A percentile compares a stretch with the other conserved stretches of the same genome.
phyloP scores from a whole-genome alignment of 2,888 invertebrate genomes.

The Pammene fasciana region DNA sequence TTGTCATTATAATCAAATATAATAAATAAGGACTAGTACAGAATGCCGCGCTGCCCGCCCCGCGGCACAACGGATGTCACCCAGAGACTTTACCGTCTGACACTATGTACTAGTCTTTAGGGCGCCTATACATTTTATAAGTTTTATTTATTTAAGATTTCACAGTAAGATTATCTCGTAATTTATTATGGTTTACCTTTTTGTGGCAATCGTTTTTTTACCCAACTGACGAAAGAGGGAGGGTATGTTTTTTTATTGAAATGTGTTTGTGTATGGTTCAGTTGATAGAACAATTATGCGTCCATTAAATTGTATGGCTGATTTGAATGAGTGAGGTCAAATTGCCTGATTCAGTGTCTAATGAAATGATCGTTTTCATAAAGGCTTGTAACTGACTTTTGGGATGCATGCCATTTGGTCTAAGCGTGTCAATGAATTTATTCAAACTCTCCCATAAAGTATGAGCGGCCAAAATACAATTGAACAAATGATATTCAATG shows the following conservation, averaged over 20 bases:
- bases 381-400: constrained; percentile 23
- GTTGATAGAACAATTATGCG: constrained; percentile 31
- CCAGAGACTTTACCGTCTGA: constrained; percentile 15
- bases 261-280: constrained; percentile 39
- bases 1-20: constrained; percentile 12
- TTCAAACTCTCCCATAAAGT: constrained; percentile 11
- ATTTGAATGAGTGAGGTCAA: constrained; percentile 18
- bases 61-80: background rate
- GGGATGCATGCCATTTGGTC: constrained; percentile 22
- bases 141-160: constrained; percentile 58
- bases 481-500: constrained; percentile 31
- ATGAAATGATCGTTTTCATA: constrained; percentile 28
- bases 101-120: constrained; percentile 45
- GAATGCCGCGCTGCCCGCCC: background rate
- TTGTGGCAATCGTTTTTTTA: constrained; percentile 48
- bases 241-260: constrained; percentile 40
- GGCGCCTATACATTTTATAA: constrained; percentile 50
- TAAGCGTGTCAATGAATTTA: constrained; percentile 25
- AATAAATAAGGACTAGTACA: constrained; percentile 13
- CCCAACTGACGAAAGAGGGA: background rate
- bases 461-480: constrained; percentile 34
- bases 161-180: constrained; percentile 49
- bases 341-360: constrained; percentile 4
- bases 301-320: constrained; percentile 29
- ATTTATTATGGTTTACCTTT: constrained; percentile 49